Conservation (phyloP, 2,888 invertebrate species). For the Ormia ochracea region DNA sequence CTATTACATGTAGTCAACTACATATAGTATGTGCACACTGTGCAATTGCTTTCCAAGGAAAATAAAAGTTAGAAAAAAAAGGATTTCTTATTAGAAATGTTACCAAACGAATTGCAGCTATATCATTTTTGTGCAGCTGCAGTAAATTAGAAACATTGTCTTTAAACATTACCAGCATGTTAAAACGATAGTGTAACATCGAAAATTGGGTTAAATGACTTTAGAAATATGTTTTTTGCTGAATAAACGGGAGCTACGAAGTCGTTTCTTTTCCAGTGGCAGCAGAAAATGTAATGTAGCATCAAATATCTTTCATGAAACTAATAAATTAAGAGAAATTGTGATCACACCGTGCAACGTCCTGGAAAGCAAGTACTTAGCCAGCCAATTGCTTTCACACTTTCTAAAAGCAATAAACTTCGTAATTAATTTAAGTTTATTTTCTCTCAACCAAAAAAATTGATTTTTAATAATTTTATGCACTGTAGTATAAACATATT, state of each 20-base stretch:
- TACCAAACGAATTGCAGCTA: constrained; percentile 16
- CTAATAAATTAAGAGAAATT: too few relatives aligned
- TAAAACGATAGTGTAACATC: not conserved
- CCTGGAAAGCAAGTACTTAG: too few relatives aligned
- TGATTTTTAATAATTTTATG: too few relatives aligned
- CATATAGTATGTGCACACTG: not conserved
- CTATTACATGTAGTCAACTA: not conserved
- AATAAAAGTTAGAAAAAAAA: not conserved
- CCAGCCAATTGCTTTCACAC: too few relatives aligned
- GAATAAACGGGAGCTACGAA: not conserved
- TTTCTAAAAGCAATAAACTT: too few relatives aligned
- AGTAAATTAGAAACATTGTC: constrained; percentile 23
- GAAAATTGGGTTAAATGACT: not conserved
- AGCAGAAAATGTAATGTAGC: not conserved
- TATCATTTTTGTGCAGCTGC: not conserved
- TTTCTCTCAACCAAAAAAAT: too few relatives aligned
- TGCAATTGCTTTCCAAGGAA: not conserved
- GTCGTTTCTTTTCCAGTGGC: not conserved
- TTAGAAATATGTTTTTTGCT: not conserved
- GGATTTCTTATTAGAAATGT: not conserved
- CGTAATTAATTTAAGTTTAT: too few relatives aligned
- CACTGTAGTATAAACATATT: too few relatives aligned
- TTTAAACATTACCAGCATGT: constrained; percentile 5
- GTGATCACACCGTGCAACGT: too few relatives aligned
- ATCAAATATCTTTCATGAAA: too few relatives aligned